Evolutionary conservation across 1,140 invertebrate genomes (phyloP).

Genomic region (Rhopalosiphum padi): DNA sequence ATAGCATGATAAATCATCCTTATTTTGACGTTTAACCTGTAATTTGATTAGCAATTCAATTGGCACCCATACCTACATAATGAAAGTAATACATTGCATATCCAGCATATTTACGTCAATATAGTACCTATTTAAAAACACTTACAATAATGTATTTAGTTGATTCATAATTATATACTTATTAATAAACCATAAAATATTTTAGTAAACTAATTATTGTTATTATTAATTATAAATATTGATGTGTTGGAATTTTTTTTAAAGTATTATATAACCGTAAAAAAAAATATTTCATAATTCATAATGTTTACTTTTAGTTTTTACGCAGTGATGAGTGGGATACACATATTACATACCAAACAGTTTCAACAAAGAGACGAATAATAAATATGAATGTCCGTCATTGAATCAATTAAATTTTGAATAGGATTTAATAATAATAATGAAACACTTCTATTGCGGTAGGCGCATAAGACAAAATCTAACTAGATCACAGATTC

Average conservation of each 20-base stretch:
- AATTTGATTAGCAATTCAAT: slow-evolving; percentile 20
- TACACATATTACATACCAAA: background rate
- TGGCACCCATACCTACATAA: background rate
- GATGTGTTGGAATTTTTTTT: background rate
- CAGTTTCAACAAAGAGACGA: background rate
- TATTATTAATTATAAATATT: background rate
- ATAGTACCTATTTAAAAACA: background rate
- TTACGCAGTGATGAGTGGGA: background rate
- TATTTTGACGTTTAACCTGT: background rate
- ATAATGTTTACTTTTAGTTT: background rate
- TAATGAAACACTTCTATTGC: background rate
- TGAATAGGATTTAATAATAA: background rate
- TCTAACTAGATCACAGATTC: background rate
- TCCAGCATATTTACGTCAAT: background rate
- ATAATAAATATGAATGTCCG: background rate
- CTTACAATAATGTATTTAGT: background rate
- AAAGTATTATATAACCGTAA: background rate
- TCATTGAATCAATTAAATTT: background rate
- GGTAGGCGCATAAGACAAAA: background rate
- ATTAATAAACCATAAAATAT: background rate
- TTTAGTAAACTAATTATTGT: background rate
- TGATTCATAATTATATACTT: background rate
- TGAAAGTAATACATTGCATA: background rate
- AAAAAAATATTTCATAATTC: slow-evolving; percentile 15
- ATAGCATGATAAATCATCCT: background rate